phyloP scores from a whole-genome alignment of 2,113 vertebrate genomes.

The Excalfactoria chinensis region DNA sequence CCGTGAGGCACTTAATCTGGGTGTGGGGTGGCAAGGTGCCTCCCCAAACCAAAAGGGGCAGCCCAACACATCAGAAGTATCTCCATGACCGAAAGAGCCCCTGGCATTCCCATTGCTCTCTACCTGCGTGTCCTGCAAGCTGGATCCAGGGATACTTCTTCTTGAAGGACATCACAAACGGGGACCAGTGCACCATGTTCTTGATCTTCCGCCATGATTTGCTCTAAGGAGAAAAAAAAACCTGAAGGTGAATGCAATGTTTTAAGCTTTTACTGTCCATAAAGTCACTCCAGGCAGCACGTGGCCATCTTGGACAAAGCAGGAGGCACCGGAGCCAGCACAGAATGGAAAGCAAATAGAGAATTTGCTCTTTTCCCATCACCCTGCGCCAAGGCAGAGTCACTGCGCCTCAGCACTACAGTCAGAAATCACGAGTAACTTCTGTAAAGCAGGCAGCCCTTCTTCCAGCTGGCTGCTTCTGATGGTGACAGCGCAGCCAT shows the following conservation, averaged over 20 bases:
- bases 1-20: neutral
- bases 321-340: neutral
- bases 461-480: constrained; percentile 36
- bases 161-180: constrained; percentile 99
- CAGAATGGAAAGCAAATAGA: constrained; percentile 40
- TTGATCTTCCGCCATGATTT: constrained; percentile 99
- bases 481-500: neutral
- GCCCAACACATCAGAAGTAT: neutral
- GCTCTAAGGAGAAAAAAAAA: constrained; percentile 79
- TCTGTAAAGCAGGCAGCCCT: neutral
- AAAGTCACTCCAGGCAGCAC: constrained; percentile 14
- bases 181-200: constrained; percentile 99
- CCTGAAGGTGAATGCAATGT: neutral
- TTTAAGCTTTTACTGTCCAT: neutral
- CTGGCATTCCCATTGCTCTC: neutral
- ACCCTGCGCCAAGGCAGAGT: constrained; percentile 20
- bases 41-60: neutral
- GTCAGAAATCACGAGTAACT: constrained; percentile 14
- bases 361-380: constrained; percentile 46
- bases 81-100: neutral
- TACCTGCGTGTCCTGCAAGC: constrained; percentile 96
- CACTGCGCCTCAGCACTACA: neutral
- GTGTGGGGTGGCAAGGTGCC: neutral
- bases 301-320: constrained; percentile 10
- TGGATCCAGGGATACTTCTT: constrained; percentile 99